Evolutionary conservation across 2,113 vertebrate genomes (phyloP).

Genomic region (Tetraodon nigroviridis): DNA sequence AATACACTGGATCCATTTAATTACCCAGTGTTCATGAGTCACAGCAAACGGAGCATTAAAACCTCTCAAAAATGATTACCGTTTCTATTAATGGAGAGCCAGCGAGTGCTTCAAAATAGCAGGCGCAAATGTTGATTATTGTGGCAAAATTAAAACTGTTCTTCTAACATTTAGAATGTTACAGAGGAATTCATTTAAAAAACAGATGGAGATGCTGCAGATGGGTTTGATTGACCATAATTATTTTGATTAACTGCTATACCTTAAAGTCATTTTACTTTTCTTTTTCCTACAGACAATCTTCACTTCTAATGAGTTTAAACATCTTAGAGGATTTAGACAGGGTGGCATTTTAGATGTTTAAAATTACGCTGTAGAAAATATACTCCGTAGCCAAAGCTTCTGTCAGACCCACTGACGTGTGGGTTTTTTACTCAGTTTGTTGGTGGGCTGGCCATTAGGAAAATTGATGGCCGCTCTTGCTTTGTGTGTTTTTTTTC

Average conservation of each 20-base stretch:
- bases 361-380: too few relatives aligned
- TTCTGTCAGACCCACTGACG: conserved; percentile 13
- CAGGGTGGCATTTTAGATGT: background rate
- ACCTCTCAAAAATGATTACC: conserved; percentile 1
- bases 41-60: conserved; percentile 4
- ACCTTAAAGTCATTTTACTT: conserved; percentile 6
- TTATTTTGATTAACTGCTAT: conserved; percentile 19
- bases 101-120: conserved; percentile 7
- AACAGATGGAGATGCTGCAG: conserved; percentile 12
- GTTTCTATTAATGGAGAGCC: background rate
- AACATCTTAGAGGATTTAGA: background rate
- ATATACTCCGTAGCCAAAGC: background rate
- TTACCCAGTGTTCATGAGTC: conserved; percentile 14
- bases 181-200: conserved; percentile 22
- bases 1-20: conserved; percentile 29
- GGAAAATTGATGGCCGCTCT: conserved; percentile 39
- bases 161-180: conserved; percentile 20
- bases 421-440: conserved; percentile 47
- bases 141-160: background rate
- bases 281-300: conserved; percentile 6
- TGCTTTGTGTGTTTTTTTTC: conserved; percentile 3
- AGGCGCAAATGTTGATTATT: conserved; percentile 1
- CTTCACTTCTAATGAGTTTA: too few relatives aligned
- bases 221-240: conserved; percentile 1
- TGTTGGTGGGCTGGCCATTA: conserved; percentile 55